phyloP scores from a whole-genome alignment of 2,888 invertebrate genomes.

The Caenorhabditis sp. region DNA sequence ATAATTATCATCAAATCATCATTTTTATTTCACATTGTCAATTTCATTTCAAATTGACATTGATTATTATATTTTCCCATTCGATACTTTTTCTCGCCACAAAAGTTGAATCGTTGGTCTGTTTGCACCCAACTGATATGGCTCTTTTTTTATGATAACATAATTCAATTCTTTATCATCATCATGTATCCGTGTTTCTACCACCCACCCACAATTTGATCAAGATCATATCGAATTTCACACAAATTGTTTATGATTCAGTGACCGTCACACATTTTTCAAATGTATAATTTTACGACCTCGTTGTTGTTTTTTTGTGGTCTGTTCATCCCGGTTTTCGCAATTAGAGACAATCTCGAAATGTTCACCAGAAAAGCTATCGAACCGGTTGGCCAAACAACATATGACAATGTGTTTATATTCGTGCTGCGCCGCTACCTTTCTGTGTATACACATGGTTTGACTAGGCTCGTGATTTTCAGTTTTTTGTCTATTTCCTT shows the following conservation, averaged over 20 bases:
- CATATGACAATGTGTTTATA: neutral
- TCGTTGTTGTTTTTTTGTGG: neutral
- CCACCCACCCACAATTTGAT: neutral
- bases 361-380: neutral
- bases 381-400: neutral
- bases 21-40: too few species aligned
- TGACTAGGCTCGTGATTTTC: neutral
- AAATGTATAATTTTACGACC: neutral
- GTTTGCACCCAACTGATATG: too few species aligned
- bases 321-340: too few species aligned
- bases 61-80: too few species aligned
- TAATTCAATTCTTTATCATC: neutral
- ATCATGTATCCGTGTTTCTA: neutral
- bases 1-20: too few species aligned
- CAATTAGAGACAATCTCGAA: neutral
- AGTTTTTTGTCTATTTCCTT: neutral
- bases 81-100: too few species aligned
- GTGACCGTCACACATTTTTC: neutral
- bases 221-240: neutral
- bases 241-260: neutral
- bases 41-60: too few species aligned
- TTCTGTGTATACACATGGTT: constrained; percentile 6
- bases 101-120: too few species aligned
- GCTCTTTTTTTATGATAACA: neutral
- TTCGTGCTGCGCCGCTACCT: neutral